Base-by-base conservation (phyloP, 2,888 invertebrate species). In the Drosophila acutilabella region DNA sequence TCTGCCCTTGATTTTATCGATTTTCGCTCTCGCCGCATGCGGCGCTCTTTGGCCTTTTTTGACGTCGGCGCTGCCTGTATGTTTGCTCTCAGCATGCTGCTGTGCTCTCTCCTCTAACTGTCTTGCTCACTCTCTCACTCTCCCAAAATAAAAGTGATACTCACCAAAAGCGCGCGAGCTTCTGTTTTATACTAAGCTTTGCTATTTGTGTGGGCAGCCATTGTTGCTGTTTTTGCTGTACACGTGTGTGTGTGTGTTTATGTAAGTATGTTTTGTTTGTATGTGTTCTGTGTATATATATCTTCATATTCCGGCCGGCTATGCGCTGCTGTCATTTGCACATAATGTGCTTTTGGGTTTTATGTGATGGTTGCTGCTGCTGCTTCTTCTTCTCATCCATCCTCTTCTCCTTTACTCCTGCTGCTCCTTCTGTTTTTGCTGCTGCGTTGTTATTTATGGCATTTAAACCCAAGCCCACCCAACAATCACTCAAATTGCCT, bases 1-100 rank as follows among this genome's bases (percentile, higher is more conserved):
- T 91, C 92, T 91, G 91, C 92, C 91, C 91, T 91, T 91, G 91
- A 91, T 91, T 91, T 92, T 91, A 91, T 91, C 89, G 91, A 91
- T 91, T 92, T 91, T 88, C 68, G 73, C 79, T 76, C 86, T 88
- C 86, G 70, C 71, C 73, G 58, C 70, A 54, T 69, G 64, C 59
- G 75, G 47, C 74, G 74, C 82, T 82, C 75, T 74, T 74, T 79
- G 82, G 75, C 71, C 82, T 74, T 81, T 81, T 76, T 68, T 71
- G 65, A 38, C 52, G 60, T 52, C 51, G 45, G 41, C 52, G 44
- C 14, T 38, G 44, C 33, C 38, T 38, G 60, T 26, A 14, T 60
- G 62, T 45, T 48, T 54, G 36, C 56, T n/a, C 41, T 57, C 64
- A 40, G 51, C 47, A 26, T 52, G 52, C 30, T 42, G 42, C 51